Percentiles rank a stretch among this genome's conserved stretches.
These are phyloP conservation scores for Dyspetes luteomarginatus DNA, from an alignment of 2,888 invertebrate species.

Conservation along the genomic window DNA sequence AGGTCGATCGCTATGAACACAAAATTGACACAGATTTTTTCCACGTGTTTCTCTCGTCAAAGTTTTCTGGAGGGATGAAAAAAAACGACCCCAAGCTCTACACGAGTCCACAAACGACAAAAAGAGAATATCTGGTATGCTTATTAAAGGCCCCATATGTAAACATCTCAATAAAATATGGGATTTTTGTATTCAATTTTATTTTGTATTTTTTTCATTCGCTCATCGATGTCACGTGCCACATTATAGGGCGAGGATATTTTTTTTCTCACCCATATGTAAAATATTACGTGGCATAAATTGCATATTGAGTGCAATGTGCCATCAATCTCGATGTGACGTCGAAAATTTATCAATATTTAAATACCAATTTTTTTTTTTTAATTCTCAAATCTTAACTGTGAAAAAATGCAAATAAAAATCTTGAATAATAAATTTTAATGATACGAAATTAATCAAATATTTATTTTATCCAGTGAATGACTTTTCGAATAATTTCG, in stretches of 20 bases:
- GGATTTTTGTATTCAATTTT: neutral
- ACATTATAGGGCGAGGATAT: neutral
- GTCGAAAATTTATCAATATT: too few species aligned
- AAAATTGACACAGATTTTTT: neutral
- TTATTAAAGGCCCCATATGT: neutral
- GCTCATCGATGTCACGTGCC: neutral
- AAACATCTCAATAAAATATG: neutral
- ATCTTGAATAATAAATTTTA: too few species aligned
- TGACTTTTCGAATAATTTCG: neutral
- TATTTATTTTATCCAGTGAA: neutral
- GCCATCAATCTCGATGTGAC: too few species aligned
- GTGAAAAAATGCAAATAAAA: too few species aligned
- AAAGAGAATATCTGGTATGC: neutral
- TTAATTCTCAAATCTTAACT: too few species aligned
- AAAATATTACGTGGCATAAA: too few species aligned
- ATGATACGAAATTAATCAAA: too few species aligned
- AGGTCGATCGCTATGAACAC: conserved; percentile 1
- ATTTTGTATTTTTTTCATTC: neutral
- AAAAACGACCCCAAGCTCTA: too few species aligned
- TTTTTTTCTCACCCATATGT: neutral
- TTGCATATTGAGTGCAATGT: neutral
- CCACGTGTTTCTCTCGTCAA: neutral
- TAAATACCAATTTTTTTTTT: too few species aligned
- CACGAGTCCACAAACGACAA: too few species aligned
- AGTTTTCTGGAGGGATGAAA: neutral